Evolutionary conservation across 2,113 vertebrate species (phyloP), one percentile per base, ranked within the genome.

Genomic region (Eulacestoma nigropectus): DNA sequence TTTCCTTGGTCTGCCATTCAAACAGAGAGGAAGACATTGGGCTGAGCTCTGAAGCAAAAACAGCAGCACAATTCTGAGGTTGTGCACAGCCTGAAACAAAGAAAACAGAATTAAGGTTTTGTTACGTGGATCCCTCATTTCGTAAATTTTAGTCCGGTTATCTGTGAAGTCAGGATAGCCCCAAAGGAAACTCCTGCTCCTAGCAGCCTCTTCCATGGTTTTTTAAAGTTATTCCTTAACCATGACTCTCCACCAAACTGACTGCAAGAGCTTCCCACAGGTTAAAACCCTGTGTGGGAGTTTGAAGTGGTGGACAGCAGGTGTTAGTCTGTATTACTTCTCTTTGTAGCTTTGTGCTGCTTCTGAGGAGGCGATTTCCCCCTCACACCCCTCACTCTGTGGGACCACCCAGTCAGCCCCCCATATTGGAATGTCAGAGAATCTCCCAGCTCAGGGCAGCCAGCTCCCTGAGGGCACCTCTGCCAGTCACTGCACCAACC

Each of bases 261-360:
- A 15, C 14, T 46, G 23, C 56, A 60, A 32, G 16, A 74, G 8
- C 20, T 82, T 44, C 5, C 0, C n/a, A 27, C 37, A 67, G 37
- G 29, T 33, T 13, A 55, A 65, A 69, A 10, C 8, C 7, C 27
- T 59, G 8, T 7, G 46, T 30, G 69, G 22, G 42, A 44, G 33
- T 68, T 1, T n/a, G 42, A 63, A 69, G 21, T 4, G 7, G 16
- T 17, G 8, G 16, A 39, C 12, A 16, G 32, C 1, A 1, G 26
- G 7, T 8, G 4, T 53, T 27, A 47, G 2, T 26, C 30, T 46
- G 7, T 4, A 14, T 35, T 17, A 22, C 8, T 56, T 64, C 53
- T 85, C 18, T 17, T 26, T 55, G 3, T 9, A 63, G 46, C 19
- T 49, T 35, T 8, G 1, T 27, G 10, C 11, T 19, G 3, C 6